Percentiles rank a stretch among this genome's conserved stretches.
Conservation (phyloP, 2,888 invertebrate genomes). For the Cataglyphis albicans region DNA sequence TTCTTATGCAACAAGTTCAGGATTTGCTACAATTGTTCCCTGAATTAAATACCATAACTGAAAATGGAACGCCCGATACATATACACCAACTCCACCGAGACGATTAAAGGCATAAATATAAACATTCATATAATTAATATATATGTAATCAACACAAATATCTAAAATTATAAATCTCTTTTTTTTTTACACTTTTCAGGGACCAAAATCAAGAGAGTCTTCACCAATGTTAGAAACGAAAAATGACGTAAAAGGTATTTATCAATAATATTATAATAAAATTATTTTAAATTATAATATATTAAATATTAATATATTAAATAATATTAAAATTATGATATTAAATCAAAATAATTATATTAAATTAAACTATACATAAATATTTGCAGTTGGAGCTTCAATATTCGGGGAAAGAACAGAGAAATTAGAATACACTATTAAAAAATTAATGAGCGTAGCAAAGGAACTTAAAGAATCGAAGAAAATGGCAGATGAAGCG, state of each 20-base stretch:
- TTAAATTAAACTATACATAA: conserved; percentile 14
- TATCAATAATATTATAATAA: neutral
- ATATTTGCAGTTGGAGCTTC: conserved; percentile 71
- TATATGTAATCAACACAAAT: neutral
- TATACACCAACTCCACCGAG: conserved; percentile 91
- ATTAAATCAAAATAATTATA: no score
- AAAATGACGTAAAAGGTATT: conserved; percentile 88
- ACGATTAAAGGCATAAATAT: conserved; percentile 87
- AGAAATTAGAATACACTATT: conserved; percentile 84
- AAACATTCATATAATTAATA: conserved; percentile 10
- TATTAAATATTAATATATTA: no score
- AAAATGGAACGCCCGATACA: conserved; percentile 85
- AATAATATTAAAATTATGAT: no score
- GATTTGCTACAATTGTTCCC: conserved; percentile 93
- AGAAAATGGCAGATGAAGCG: conserved; percentile 80
- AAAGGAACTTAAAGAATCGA: conserved; percentile 83
- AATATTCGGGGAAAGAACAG: conserved; percentile 78
- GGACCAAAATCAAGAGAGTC: conserved; percentile 91
- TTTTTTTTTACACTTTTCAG: conserved; percentile 80
- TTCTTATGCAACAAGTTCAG: conserved; percentile 92
- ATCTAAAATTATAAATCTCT: neutral
- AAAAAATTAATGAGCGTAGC: conserved; percentile 84
- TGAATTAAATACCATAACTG: conserved; percentile 88
- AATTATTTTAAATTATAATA: no score
- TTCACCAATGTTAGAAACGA: conserved; percentile 91